These are phyloP conservation scores for Columbina picui DNA, from an alignment of 2,113 vertebrate genomes.

Conservation along the genomic window DNA sequence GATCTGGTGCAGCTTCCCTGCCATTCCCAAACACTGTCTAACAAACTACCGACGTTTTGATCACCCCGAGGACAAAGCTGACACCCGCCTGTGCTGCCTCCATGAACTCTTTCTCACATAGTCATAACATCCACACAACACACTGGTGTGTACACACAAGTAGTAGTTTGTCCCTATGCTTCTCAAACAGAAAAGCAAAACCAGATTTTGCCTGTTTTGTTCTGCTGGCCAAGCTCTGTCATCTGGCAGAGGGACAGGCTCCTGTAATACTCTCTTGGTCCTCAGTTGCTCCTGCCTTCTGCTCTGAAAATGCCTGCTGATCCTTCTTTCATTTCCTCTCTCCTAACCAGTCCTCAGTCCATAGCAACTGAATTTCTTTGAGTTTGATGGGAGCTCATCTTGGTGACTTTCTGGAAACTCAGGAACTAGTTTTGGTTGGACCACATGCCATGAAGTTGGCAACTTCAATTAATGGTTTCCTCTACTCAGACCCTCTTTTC, in stretches of 20 bases:
- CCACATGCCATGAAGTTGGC: neutral
- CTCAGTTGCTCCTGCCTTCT: neutral
- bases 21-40: neutral
- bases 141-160: neutral
- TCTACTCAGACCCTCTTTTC: neutral
- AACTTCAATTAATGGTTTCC: neutral
- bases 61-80: neutral
- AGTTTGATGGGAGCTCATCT: neutral
- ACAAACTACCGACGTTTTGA: neutral
- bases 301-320: neutral
- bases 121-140: fast-evolving
- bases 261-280: neutral
- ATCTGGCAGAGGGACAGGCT: neutral
- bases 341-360: neutral
- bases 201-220: neutral
- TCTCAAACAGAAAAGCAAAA: neutral
- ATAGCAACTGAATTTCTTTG: neutral
- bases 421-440: neutral
- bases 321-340: neutral
- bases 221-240: neutral
- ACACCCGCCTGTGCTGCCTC: neutral
- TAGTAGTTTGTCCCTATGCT: neutral
- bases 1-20: neutral
- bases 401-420: neutral
- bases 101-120: neutral